Conservation (phyloP, 2,113 vertebrate genomes). For the Ageneiosus marmoratus region DNA sequence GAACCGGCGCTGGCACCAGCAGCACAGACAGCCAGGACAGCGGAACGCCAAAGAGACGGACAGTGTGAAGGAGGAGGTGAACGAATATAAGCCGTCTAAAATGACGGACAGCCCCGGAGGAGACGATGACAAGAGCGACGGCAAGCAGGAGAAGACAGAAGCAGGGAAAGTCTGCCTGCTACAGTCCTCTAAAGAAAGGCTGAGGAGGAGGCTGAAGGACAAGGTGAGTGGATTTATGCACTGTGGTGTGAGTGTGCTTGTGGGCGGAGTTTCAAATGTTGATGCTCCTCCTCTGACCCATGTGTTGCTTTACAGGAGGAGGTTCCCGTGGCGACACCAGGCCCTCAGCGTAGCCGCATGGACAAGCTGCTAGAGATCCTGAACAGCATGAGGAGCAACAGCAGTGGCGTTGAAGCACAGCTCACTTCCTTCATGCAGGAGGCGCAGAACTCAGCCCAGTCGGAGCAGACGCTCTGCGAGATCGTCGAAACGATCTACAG, state of each 20-base stretch:
- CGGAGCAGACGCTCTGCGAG: conserved; percentile 87
- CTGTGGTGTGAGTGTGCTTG: background rate
- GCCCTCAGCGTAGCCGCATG: conserved; percentile 85
- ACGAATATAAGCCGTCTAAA: conserved; percentile 24
- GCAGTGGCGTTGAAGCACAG: conserved; percentile 87
- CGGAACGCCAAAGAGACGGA: conserved; percentile 83
- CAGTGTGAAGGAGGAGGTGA: conserved; percentile 76
- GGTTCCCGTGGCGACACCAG: conserved; percentile 70
- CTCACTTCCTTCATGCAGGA: conserved; percentile 96
- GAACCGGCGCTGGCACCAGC: conserved; percentile 92
- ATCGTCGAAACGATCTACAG: conserved; percentile 91
- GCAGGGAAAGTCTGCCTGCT: conserved; percentile 87
- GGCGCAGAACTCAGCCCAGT: conserved; percentile 89
- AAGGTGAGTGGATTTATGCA: conserved; percentile 76
- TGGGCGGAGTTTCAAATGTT: background rate
- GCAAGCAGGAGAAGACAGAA: conserved; percentile 61
- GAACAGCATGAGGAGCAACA: conserved; percentile 95
- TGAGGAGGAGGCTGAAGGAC: conserved; percentile 92
- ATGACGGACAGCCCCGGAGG: conserved; percentile 47
- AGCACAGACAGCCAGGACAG: conserved; percentile 78
- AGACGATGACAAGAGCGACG: conserved; percentile 63
- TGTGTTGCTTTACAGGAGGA: conserved; percentile 87
- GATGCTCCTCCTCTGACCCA: background rate
- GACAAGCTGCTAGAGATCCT: conserved; percentile 92
- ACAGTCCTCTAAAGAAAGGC: conserved; percentile 94